phyloP scores from a whole-genome alignment of 2,888 invertebrate species.

The Pollenia angustigena region DNA sequence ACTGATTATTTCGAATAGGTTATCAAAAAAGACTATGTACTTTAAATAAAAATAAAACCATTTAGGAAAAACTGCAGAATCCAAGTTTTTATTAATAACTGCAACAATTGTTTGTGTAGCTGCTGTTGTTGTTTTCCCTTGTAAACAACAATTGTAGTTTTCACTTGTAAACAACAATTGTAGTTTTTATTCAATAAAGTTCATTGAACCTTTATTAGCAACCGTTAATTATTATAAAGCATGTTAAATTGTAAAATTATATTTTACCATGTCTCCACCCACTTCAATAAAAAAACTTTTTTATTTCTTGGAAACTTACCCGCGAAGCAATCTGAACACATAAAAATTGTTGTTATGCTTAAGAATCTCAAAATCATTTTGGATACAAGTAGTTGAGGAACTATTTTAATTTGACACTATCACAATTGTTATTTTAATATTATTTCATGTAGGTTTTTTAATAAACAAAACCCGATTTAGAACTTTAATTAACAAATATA shows the following conservation, averaged over 20 bases:
- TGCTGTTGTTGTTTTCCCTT: too few relatives aligned
- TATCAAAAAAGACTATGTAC: constrained; percentile 6
- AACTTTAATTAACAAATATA: too few relatives aligned
- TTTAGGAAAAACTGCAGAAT: too few relatives aligned
- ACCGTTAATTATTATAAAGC: constrained; percentile 22
- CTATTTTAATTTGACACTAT: background rate
- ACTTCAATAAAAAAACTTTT: too few relatives aligned
- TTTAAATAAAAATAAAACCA: too few relatives aligned
- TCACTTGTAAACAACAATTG: too few relatives aligned
- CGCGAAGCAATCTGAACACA: background rate
- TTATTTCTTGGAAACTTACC: constrained; percentile 7
- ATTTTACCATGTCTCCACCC: too few relatives aligned
- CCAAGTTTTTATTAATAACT: too few relatives aligned
- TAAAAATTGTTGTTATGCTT: constrained; percentile 2
- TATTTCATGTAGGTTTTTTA: too few relatives aligned
- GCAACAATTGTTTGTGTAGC: too few relatives aligned
- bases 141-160: background rate
- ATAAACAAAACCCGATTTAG: too few relatives aligned
- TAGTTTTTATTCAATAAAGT: background rate
- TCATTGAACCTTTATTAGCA: constrained; percentile 33
- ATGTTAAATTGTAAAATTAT: background rate
- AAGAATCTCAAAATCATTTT: constrained; percentile 22
- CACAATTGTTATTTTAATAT: background rate
- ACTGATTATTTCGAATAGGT: constrained; percentile 57
- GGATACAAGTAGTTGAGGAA: background rate